Evolutionary conservation across 2,113 vertebrate species (phyloP), one percentile per base, ranked within the genome.

Genomic region (Periophthalmodon schlosseri): DNA sequence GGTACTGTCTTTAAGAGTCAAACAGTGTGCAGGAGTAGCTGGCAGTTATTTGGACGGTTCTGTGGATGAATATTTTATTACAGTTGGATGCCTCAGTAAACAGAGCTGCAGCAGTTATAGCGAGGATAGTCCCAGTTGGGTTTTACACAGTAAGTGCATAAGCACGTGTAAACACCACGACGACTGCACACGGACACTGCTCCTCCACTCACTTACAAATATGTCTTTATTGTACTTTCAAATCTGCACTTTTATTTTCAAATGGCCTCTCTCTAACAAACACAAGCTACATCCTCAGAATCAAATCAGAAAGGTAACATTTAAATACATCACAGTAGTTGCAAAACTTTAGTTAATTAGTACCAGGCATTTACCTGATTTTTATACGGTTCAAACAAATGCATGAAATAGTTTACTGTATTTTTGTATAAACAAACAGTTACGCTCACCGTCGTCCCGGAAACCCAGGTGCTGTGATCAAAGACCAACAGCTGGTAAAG

Each of bases 11-110:
- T 52, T 63, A 49, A 36, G 10, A 28, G 75, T 81, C 68, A 87
- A 84, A 69, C 68, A 68, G 70, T 82, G 60, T 64, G 74, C 76
- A 82, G 84, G 72, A 87, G 78, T 66, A 72, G 84, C 88, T 88
- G 33, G 68, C 33, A 76, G 88, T 83, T 89, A 87, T 91, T 86
- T 86, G 82, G 83, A 82, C 72, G 80, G 58, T 76, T 81, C 78
- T 77, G 63, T 61, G 39, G 75, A 92, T 94, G 78, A 94, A 94
- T 94, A 93, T 94, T 94, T 93, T 47, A 94, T 92, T 49, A 70
- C 44, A 73, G 70, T 85, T 85, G 88, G 91, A 89, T 92, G 90
- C 87, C 81, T 88, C 80, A 50, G 89, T 91, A 92, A 92, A 93
- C 85, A 89, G 78, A 85, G 79, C 79, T 75, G 80, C 82, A 79